These are phyloP conservation scores for Ashinkailepas kermadecensis DNA, from an alignment of 2,888 invertebrate species.

Conservation along the genomic window DNA sequence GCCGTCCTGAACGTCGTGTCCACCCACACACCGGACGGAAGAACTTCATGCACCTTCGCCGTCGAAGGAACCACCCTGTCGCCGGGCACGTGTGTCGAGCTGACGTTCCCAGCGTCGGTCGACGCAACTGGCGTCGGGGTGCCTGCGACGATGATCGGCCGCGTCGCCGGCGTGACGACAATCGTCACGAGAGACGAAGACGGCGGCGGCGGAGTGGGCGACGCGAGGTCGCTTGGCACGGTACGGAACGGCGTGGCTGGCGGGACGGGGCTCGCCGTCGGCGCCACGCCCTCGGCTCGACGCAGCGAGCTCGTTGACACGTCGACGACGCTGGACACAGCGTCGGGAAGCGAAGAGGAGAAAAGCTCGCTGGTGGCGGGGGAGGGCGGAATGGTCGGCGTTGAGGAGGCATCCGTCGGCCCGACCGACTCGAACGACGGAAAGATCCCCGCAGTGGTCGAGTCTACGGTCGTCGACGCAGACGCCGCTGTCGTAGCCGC, in stretches of 20 bases:
- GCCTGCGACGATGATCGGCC: not conserved
- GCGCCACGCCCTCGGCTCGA: not conserved
- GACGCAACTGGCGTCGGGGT: not conserved
- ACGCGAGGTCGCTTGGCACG: not conserved
- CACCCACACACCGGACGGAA: too few relatives aligned
- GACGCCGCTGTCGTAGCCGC: not conserved
- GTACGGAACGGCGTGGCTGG: not conserved
- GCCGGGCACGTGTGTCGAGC: not conserved
- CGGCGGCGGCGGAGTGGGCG: not conserved
- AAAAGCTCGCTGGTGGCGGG: not conserved
- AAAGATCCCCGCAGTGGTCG: not conserved
- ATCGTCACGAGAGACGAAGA: not conserved
- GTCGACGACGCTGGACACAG: not conserved
- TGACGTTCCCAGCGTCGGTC: not conserved
- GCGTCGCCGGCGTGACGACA: not conserved
- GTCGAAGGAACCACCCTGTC: not conserved
- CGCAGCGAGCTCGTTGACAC: not conserved
- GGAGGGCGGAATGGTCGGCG: not conserved
- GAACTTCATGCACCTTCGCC: not conserved
- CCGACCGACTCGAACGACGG: not conserved
- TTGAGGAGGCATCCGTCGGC: not conserved
- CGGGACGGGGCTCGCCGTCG: not conserved
- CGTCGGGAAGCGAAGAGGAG: not conserved
- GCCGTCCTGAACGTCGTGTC: too few relatives aligned
- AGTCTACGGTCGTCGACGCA: not conserved